Evolutionary conservation across 2,888 invertebrate species (phyloP).

Genomic region (Nomada flava): DNA sequence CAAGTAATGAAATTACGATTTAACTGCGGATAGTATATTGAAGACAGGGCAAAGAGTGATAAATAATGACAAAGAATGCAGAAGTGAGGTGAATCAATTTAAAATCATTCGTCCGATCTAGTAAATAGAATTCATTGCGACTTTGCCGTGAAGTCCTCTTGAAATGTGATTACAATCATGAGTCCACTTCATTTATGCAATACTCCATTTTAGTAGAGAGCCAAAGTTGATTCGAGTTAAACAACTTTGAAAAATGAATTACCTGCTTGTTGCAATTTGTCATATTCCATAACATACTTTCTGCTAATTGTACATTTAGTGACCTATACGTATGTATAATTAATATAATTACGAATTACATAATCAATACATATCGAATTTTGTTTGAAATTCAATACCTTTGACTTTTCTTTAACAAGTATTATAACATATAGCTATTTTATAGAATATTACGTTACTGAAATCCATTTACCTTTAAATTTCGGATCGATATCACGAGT

Average conservation of each 20-base stretch:
- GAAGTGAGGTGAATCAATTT: not conserved
- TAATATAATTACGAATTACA: not conserved
- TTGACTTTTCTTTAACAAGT: too few relatives aligned
- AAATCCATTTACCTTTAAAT: too few relatives aligned
- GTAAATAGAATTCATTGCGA: not conserved
- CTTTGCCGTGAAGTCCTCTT: not conserved
- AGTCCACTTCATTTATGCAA: not conserved
- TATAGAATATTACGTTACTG: too few relatives aligned
- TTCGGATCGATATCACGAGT: too few relatives aligned
- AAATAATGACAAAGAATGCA: not conserved
- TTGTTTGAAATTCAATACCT: too few relatives aligned
- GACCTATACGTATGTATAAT: not conserved
- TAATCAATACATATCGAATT: not conserved
- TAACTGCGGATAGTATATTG: not conserved
- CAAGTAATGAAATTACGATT: not conserved
- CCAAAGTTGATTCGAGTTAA: conserved; percentile 2
- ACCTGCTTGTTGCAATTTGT: not conserved
- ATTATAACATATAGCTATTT: too few relatives aligned
- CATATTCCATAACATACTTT: not conserved
- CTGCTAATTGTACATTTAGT: not conserved
- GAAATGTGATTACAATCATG: not conserved
- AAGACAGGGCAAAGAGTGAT: not conserved
- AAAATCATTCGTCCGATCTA: not conserved
- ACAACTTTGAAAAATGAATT: not conserved
- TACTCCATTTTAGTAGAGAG: not conserved